These are phyloP conservation scores for Nettapus auritus DNA, from an alignment of 2,113 vertebrate genomes.

Conservation along the genomic window DNA sequence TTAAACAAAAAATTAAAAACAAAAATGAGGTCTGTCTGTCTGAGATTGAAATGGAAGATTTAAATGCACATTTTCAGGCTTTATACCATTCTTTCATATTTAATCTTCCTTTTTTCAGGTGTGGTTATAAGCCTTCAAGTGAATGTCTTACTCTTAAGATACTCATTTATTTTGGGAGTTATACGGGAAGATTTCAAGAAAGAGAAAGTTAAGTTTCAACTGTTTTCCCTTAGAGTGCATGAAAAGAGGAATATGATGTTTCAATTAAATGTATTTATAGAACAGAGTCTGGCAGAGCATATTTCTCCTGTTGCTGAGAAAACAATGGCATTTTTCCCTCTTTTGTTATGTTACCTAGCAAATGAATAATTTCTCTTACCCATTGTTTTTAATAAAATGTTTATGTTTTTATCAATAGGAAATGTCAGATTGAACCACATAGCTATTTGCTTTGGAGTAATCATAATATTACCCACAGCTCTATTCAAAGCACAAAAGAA, in stretches of 20 bases:
- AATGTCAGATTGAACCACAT: neutral
- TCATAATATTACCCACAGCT: conserved; percentile 18
- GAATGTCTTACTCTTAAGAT: neutral
- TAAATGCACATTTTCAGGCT: conserved; percentile 43
- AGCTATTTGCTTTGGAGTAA: conserved; percentile 45
- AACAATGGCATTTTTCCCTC: neutral
- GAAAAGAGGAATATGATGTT: neutral
- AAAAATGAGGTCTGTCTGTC: neutral
- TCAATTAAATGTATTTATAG: conserved; percentile 11
- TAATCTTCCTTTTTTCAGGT: conserved; percentile 5
- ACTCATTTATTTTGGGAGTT: neutral
- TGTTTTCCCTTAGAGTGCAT: neutral
- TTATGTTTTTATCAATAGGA: neutral
- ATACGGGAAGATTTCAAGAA: neutral
- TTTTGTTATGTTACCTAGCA: conserved; percentile 11
- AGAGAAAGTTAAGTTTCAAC: neutral
- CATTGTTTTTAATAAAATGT: conserved; percentile 31
- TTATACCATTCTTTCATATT: neutral
- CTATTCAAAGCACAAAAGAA: conserved; percentile 38
- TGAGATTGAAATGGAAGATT: conserved; percentile 20
- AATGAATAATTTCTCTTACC: conserved; percentile 21
- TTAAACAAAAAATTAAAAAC: neutral
- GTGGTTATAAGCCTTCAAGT: neutral
- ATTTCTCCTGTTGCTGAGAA: conserved; percentile 4
- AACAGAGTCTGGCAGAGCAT: neutral